Percentiles rank a stretch among this genome's conserved stretches.
phyloP scores from a whole-genome alignment of 2,888 invertebrate genomes.

The Dryadula phaetusa region DNA sequence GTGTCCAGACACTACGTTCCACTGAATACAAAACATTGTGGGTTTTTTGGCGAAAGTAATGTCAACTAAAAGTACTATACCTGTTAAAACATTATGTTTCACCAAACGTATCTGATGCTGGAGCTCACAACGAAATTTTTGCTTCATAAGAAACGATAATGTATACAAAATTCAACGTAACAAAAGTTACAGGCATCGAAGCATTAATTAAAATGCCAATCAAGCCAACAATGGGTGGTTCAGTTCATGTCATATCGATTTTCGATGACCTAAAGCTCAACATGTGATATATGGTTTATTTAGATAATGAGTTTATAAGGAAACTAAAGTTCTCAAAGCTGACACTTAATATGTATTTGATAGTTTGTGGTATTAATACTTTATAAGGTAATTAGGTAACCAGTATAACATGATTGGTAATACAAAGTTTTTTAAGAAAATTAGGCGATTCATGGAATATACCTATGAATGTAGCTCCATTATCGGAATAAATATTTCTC shows the following conservation, averaged over 20 bases:
- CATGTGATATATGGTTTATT: constrained; percentile 3
- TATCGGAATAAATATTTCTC: too few species aligned
- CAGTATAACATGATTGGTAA: too few species aligned
- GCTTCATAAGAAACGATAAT: background rate
- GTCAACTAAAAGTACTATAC: background rate
- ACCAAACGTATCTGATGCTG: background rate
- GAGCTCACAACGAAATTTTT: background rate
- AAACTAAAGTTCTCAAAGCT: background rate
- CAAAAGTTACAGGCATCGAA: constrained; percentile 6
- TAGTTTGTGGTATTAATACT: too few species aligned
- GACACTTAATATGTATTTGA: too few species aligned
- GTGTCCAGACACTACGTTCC: too few species aligned
- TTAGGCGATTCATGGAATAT: too few species aligned
- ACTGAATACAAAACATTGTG: too few species aligned
- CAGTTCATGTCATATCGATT: constrained; percentile 39
- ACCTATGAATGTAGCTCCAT: too few species aligned
- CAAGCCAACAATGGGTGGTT: constrained; percentile 42
- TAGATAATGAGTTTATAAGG: constrained; percentile 2
- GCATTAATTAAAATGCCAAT: constrained; percentile 47
- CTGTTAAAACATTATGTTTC: background rate
- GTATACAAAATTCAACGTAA: constrained; percentile 15
- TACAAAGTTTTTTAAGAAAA: too few species aligned
- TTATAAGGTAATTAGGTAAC: too few species aligned
- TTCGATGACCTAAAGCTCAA: constrained; percentile 2
- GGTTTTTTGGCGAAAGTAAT: too few species aligned